Percentiles rank a stretch among this genome's conserved stretches.
These are phyloP conservation scores for Notechis scutatus DNA, from an alignment of 2,113 vertebrate genomes.

Conservation along the genomic window DNA sequence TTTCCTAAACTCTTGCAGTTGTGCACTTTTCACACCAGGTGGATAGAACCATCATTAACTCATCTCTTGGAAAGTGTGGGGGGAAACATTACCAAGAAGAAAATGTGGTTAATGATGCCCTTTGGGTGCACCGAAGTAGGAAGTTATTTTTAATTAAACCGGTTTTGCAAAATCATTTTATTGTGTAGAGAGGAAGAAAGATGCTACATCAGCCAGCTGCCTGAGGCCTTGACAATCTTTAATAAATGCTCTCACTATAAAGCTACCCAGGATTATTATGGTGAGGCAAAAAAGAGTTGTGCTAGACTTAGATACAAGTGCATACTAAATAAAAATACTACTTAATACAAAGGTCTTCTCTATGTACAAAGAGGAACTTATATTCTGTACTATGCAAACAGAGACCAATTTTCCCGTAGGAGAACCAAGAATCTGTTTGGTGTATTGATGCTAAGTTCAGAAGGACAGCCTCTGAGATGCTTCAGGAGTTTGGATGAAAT, in stretches of 20 bases:
- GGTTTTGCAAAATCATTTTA: neutral
- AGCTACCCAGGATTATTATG: neutral
- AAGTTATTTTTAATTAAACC: neutral
- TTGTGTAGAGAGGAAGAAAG: neutral
- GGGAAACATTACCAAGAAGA: neutral
- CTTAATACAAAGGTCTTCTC: neutral
- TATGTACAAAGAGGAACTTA: neutral
- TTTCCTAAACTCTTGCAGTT: neutral
- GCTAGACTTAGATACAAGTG: neutral
- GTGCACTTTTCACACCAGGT: neutral
- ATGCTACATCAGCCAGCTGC: neutral
- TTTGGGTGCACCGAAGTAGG: neutral
- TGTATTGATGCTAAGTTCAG: neutral
- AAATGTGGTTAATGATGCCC: neutral
- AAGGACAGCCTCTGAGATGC: neutral
- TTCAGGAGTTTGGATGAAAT: neutral
- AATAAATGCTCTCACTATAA: neutral
- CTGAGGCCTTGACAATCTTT: neutral
- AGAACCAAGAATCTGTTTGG: neutral
- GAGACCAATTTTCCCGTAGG: neutral
- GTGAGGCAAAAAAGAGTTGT: neutral
- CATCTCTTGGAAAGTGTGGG: neutral
- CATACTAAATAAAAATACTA: neutral
- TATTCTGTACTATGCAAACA: neutral
- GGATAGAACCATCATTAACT: neutral